Evolutionary conservation across 2,888 invertebrate species (phyloP), one percentile per base, ranked within the genome.

Genomic region (Megastigmus dorsalis): DNA sequence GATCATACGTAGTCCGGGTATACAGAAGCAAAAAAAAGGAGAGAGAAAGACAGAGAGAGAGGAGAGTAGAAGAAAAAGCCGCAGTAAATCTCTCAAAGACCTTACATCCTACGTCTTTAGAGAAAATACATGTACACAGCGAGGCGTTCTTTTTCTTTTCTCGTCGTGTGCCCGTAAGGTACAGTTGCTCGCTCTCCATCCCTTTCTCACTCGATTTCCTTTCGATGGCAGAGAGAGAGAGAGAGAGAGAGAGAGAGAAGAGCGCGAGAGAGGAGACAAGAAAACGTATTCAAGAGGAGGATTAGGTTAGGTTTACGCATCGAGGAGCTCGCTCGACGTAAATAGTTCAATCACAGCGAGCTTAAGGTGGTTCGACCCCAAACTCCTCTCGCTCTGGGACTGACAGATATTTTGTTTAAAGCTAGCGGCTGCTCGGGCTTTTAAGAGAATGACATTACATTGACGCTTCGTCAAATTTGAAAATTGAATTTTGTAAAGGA

Each of bases 261-360:
- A n/a, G n/a, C n/a, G 54, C 41, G 41, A 38, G 57, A 7, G 23
- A 7, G 57, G 18, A 6, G 18, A 33, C 33, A 57, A 70, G 70
- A 60, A 67, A 73, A 60, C 36, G 59, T 52, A 72, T 54, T 59
- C 55, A 33, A 69, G 43, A 28, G 59, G 50, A 30, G 68, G 72
- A 76, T 78, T 74, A 75, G 62, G 71, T 57, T 60, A 54, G 69
- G 75, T 76, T 73, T 75, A 70, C 73, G 73, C 74, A 18, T n/a
- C 50, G 52, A 45, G 72, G 73, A 72, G 76, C 79, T 76, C 78
- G 70, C 76, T 78, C 78, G 78, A 78, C 81, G 81, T 81, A 83
- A 83, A 84, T 84, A 83, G 83, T 84, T 82, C 83, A 83, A 84
- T 84, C 83, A 83, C 80, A 78, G 77, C 77, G 77, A 72, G 82